These are phyloP conservation scores for Melikaiella ostensackeni DNA, from an alignment of 2,888 invertebrate species.

Conservation along the genomic window DNA sequence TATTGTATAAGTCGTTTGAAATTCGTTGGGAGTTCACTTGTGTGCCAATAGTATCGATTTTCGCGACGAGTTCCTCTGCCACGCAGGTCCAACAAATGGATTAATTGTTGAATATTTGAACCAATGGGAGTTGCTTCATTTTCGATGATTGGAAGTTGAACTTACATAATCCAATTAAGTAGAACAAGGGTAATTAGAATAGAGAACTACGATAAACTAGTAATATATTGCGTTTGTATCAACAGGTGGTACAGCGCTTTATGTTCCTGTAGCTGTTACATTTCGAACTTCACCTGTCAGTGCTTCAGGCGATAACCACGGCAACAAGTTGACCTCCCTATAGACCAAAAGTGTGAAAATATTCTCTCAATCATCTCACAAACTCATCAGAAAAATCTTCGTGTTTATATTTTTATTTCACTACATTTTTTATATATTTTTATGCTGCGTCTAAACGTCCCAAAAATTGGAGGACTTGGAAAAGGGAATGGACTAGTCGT, in stretches of 20 bases:
- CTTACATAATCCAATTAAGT: constrained; percentile 22
- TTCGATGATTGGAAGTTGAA: constrained; percentile 6
- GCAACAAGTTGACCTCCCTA: constrained; percentile 31
- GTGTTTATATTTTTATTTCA: neutral
- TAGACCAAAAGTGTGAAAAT: neutral
- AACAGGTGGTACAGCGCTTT: constrained; percentile 35
- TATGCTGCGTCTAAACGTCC: no score
- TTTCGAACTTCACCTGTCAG: constrained; percentile 18
- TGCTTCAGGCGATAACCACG: constrained; percentile 4
- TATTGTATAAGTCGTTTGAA: constrained; percentile 1
- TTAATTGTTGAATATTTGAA: constrained; percentile 15
- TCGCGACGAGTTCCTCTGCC: neutral
- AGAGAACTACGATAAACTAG: constrained; percentile 13
- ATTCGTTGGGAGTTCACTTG: neutral
- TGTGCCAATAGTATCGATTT: constrained; percentile 8
- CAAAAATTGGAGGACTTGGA: no score
- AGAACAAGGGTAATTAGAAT: constrained; percentile 23
- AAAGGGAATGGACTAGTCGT: no score
- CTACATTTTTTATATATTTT: neutral
- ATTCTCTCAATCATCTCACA: neutral
- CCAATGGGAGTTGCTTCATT: neutral
- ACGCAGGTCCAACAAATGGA: neutral
- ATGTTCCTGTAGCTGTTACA: constrained; percentile 29
- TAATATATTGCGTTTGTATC: constrained; percentile 36
- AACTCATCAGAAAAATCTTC: neutral